Conservation (phyloP, 2,888 invertebrate species). For the Drosophila villosipedis region DNA sequence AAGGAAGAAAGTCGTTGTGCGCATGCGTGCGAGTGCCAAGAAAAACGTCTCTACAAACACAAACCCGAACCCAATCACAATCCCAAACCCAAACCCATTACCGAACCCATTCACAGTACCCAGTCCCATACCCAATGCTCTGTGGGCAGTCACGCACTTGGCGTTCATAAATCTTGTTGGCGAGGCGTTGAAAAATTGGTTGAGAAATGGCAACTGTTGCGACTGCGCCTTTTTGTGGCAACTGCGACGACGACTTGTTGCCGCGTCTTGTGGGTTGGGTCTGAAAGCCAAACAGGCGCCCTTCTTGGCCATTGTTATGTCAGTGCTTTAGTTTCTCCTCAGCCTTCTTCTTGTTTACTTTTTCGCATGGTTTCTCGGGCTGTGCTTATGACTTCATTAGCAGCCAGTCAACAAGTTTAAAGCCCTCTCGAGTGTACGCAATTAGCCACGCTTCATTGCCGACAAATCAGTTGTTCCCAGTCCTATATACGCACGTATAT, state of each 20-base stretch:
- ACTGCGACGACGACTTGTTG: slow-evolving; percentile 33
- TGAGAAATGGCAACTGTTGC: slow-evolving; percentile 65
- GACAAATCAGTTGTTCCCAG: slow-evolving; percentile 63
- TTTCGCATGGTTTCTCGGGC: slow-evolving; percentile 32
- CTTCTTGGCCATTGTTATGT: slow-evolving; percentile 62
- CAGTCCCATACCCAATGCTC: slow-evolving; percentile 7
- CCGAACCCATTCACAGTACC: slow-evolving; percentile 3
- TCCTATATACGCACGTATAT: background rate
- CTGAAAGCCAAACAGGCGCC: slow-evolving; percentile 54
- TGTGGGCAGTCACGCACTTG: slow-evolving; percentile 77
- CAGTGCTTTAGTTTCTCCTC: slow-evolving; percentile 13
- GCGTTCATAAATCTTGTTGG: slow-evolving; percentile 69
- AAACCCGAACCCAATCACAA: background rate
- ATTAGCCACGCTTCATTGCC: slow-evolving; percentile 76
- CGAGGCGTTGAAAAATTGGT: slow-evolving; percentile 77
- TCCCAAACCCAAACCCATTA: background rate
- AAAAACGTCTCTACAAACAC: slow-evolving; percentile 3
- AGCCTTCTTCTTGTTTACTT: slow-evolving; percentile 11
- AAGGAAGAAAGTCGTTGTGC: slow-evolving; percentile 66
- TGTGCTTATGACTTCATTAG: slow-evolving; percentile 71
- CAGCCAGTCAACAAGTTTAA: slow-evolving; percentile 70
- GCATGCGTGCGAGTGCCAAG: slow-evolving; percentile 47
- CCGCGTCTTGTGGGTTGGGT: slow-evolving; percentile 47
- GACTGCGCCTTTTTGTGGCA: slow-evolving; percentile 60
- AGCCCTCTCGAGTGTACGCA: slow-evolving; percentile 59